These are phyloP conservation scores for Dendrolimus punctatus DNA, from an alignment of 1,140 invertebrate genomes.

Conservation along the genomic window DNA sequence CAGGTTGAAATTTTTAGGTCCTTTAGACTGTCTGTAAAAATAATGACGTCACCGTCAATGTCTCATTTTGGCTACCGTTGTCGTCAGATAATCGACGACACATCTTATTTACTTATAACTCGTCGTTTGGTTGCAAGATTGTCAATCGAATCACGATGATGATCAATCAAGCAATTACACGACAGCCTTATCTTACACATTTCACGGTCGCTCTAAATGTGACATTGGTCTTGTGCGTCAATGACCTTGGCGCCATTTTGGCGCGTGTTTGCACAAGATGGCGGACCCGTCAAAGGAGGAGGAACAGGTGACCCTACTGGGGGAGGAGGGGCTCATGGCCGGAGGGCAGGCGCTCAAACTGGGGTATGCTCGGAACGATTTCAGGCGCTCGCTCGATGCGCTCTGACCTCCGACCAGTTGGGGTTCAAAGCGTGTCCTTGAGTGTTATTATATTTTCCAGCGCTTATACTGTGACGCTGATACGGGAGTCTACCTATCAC, in stretches of 20 bases:
- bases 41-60: conserved; percentile 23
- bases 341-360: conserved; percentile 95
- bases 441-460: conserved; percentile 77
- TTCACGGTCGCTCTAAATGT: conserved; percentile 22
- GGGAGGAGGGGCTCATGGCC: conserved; percentile 93
- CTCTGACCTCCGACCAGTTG: conserved; percentile 36
- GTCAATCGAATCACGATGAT: too few relatives aligned
- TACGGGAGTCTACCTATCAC: conserved; percentile 79
- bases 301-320: conserved; percentile 93
- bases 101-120: conserved; percentile 15
- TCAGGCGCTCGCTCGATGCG: conserved; percentile 40
- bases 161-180: conserved; percentile 2
- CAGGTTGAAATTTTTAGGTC: too few relatives aligned
- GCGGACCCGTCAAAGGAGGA: conserved; percentile 92
- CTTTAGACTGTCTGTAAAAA: not conserved
- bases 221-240: conserved; percentile 44
- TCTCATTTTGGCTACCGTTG: conserved; percentile 21
- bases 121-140: not conserved
- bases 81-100: conserved; percentile 17
- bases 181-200: not conserved
- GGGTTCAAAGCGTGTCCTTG: conserved; percentile 59
- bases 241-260: conserved; percentile 62
- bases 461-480: conserved; percentile 81
- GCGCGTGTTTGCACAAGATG: conserved; percentile 80
- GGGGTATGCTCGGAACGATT: conserved; percentile 73